These are phyloP conservation scores for Acrobasis suavella DNA, from an alignment of 2,888 invertebrate species.

Conservation along the genomic window DNA sequence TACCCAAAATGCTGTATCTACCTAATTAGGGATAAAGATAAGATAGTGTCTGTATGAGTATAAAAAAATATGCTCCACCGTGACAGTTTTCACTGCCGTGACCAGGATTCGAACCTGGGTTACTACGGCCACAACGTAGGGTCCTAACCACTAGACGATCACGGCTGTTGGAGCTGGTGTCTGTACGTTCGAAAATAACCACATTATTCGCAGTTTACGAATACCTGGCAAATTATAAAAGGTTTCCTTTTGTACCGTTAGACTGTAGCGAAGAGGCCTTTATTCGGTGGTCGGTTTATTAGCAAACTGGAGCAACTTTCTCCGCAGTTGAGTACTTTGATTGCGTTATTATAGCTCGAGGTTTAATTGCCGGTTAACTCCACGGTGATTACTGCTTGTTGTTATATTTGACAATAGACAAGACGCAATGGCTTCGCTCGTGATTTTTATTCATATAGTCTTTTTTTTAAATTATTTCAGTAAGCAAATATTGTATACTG, in stretches of 20 bases:
- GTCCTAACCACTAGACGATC: conserved; percentile 89
- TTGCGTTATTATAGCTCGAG: conserved; percentile 17
- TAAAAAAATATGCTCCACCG: conserved; percentile 40
- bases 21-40: no score
- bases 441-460: no score
- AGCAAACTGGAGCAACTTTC: conserved; percentile 17
- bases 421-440: no score
- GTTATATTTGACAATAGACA: not conserved
- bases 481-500: no score
- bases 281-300: not conserved
- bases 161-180: conserved; percentile 77
- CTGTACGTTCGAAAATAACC: not conserved
- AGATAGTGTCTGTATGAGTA: no score
- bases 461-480: no score
- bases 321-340: conserved; percentile 16
- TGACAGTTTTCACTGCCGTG: conserved; percentile 77
- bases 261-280: conserved; percentile 3
- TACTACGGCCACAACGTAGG: conserved; percentile 78
- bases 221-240: conserved; percentile 3
- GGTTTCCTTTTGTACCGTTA: not conserved
- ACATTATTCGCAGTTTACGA: not conserved
- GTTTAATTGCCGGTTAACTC: conserved; percentile 12
- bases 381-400: not conserved
- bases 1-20: no score
- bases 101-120: conserved; percentile 86